A percentile compares a stretch with the other conserved stretches of the same genome.
These are phyloP conservation scores for Nannobrachium achirus DNA, from an alignment of 2,113 vertebrate genomes.

Conservation along the genomic window DNA sequence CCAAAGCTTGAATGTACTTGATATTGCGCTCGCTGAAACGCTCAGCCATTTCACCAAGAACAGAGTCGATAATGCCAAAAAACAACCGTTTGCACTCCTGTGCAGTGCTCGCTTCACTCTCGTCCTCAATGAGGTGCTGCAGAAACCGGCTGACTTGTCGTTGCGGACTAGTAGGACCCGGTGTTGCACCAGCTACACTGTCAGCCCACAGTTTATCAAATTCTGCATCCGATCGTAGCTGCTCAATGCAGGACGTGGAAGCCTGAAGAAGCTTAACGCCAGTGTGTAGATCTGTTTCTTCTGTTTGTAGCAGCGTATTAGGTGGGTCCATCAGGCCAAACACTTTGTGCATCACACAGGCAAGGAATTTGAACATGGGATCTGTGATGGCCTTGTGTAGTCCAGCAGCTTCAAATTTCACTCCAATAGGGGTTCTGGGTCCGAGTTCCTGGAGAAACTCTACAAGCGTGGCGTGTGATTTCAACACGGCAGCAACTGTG, in stretches of 20 bases:
- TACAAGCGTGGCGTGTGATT: too few relatives aligned
- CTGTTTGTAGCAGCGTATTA: too few relatives aligned
- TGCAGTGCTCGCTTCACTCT: not conserved
- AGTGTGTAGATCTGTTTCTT: not conserved
- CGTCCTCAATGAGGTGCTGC: not conserved
- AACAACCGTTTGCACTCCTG: too few relatives aligned
- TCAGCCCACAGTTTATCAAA: not conserved
- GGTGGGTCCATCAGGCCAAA: not conserved
- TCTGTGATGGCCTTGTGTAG: not conserved
- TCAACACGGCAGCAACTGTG: too few relatives aligned
- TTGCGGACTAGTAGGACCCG: not conserved
- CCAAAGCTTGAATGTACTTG: not conserved
- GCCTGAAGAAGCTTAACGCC: not conserved
- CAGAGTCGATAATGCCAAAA: not conserved
- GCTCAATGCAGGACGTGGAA: not conserved
- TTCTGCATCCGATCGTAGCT: not conserved
- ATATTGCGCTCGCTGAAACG: too few relatives aligned
- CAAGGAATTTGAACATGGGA: not conserved
- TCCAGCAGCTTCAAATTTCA: not conserved
- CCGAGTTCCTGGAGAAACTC: too few relatives aligned
- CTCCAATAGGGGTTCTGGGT: too few relatives aligned
- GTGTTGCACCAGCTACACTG: not conserved
- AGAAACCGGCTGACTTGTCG: not conserved
- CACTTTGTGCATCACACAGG: not conserved
- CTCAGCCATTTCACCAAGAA: too few relatives aligned